These are phyloP conservation scores for Erebia aethiops DNA, from an alignment of 2,888 invertebrate genomes.

Conservation along the genomic window DNA sequence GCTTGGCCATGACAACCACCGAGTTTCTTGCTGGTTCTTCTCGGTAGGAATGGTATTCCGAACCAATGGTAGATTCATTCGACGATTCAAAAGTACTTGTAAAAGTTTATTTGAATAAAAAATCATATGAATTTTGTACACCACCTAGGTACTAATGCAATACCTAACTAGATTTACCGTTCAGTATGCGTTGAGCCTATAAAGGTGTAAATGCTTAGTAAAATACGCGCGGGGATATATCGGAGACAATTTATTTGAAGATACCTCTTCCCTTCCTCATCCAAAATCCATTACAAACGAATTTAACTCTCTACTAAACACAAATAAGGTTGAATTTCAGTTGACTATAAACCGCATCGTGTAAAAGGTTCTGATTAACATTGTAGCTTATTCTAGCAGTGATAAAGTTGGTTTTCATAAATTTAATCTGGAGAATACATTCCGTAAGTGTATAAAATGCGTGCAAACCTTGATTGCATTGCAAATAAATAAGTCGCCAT, in stretches of 20 bases:
- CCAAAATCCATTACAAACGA: slow-evolving; percentile 28
- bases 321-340: slow-evolving; percentile 13
- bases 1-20: too few species aligned
- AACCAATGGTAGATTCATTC: too few species aligned
- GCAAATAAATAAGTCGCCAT: slow-evolving; percentile 53
- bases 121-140: too few species aligned
- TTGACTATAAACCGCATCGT: not conserved
- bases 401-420: slow-evolving; percentile 25
- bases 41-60: too few species aligned
- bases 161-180: not conserved
- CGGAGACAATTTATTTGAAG: slow-evolving; percentile 73
- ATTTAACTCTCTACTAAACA: slow-evolving; percentile 35
- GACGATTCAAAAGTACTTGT: too few species aligned
- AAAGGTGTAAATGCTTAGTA: slow-evolving; percentile 71
- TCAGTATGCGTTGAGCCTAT: slow-evolving; percentile 52
- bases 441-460: slow-evolving; percentile 40
- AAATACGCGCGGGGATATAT: slow-evolving; percentile 70
- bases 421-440: slow-evolving; percentile 14
- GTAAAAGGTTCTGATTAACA: slow-evolving; percentile 9
- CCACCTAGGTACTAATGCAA: too few species aligned
- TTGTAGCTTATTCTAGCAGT: slow-evolving; percentile 10
- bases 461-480: slow-evolving; percentile 58
- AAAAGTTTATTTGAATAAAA: too few species aligned
- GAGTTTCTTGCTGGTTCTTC: too few species aligned
- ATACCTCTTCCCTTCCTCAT: slow-evolving; percentile 53